Evolutionary conservation across 2,113 vertebrate genomes (phyloP).

Genomic region (Zosterops hypoxanthus): DNA sequence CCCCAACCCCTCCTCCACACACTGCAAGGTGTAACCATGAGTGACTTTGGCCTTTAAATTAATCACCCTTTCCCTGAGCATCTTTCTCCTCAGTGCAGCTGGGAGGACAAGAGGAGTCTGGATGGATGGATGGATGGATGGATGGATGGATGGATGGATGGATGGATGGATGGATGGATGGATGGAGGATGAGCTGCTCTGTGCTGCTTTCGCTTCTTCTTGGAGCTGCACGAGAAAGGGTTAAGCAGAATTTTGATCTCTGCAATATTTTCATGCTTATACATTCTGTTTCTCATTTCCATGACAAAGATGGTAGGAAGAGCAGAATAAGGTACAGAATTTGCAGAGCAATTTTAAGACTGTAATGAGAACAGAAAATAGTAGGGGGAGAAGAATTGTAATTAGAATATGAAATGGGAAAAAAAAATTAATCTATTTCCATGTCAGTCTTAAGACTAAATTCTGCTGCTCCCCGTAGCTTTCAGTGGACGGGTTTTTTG

Average conservation of each 20-base stretch:
- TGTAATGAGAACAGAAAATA: conserved; percentile 81
- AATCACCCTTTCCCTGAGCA: background rate
- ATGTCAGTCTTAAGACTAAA: conserved; percentile 71
- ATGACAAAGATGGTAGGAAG: conserved; percentile 82
- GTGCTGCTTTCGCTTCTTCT: background rate
- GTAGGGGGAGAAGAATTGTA: conserved; percentile 76
- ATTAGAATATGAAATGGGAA: conserved; percentile 81
- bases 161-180: background rate
- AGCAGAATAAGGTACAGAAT: conserved; percentile 78
- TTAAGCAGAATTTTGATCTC: conserved; percentile 72
- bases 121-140: background rate
- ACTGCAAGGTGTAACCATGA: accelerated
- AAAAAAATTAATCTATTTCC: conserved; percentile 79
- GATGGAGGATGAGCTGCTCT: background rate
- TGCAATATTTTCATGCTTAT: conserved; percentile 76
- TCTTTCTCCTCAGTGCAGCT: accelerated
- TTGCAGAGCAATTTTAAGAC: conserved; percentile 80
- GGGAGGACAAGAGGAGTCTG: background rate
- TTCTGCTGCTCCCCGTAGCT: conserved; percentile 66
- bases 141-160: background rate
- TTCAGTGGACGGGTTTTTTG: background rate
- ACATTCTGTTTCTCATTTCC: conserved; percentile 82
- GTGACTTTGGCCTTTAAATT: background rate
- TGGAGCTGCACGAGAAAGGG: conserved; percentile 32
- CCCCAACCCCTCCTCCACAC: accelerated